Evolutionary conservation across 1,140 invertebrate species (phyloP), one percentile per base, ranked within the genome.

Genomic region (Polypedilum pembai): DNA sequence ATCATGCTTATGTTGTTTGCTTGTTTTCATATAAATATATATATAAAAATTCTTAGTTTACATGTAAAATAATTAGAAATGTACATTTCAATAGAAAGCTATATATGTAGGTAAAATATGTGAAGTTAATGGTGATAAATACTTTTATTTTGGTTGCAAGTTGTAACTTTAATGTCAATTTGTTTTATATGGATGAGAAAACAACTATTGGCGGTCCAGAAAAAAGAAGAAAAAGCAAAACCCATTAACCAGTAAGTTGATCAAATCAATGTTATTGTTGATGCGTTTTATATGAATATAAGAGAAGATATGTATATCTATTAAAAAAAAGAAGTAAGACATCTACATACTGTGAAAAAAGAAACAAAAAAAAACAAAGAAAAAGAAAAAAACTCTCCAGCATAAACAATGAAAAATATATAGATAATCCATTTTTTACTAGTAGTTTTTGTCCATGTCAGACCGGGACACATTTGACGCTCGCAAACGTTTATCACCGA

Each of bases 361-460:
- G 45, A 56, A 56, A 56, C 45, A 56, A 56, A 56, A 56, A 56
- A 56, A 56, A 56, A 45, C 41, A 45, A 45, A 45, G 41, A 45
- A 45, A 56, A 56, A 56, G n/a, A 56, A 56, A 56, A 56, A 56
- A 56, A 56, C 8, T 12, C n/a, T 56, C 45, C 45, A 56, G 45
- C 45, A 56, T 56, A 56, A 56, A 56, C 12, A 0, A 56, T 15
- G 12, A 15, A 15, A 56, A 45, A 45, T 10, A 56, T 33, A 33
- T 33, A 33, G 24, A 33, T 33, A 33, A 33, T 33, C 24, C 24
- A 33, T 5, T 33, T 33, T 33, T 33, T 33, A 33, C 24, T 33
- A 33, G 24, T 33, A 33, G 2, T 33, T 33, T 33, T 33, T 33
- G 45, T 56, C 45, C 45, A 56, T 56, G 45, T 56, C 45, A 56